Percentiles rank a stretch among this genome's conserved stretches.
phyloP scores from a whole-genome alignment of 1,140 invertebrate species.

The Carposina sasakii region DNA sequence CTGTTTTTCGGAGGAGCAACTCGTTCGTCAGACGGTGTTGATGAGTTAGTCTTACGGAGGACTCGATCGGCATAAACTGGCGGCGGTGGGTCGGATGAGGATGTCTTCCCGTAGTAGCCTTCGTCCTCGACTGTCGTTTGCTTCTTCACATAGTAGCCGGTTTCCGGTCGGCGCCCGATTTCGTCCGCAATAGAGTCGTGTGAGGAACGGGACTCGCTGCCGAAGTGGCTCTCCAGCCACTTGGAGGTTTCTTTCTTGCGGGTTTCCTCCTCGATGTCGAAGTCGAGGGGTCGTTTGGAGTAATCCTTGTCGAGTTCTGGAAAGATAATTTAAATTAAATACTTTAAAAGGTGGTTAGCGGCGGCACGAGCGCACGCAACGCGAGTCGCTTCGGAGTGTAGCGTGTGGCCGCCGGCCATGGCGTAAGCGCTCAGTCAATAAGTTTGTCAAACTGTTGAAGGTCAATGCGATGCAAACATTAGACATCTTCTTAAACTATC shows the following conservation, averaged over 20 bases:
- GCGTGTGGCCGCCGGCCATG: constrained; percentile 23
- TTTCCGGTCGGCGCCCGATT: constrained; percentile 74
- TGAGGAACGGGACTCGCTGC: constrained; percentile 86
- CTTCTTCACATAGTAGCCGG: constrained; percentile 85
- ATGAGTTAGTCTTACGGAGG: constrained; percentile 59
- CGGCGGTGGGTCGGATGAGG: constrained; percentile 47
- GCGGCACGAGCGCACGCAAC: constrained; percentile 41
- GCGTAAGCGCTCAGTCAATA: constrained; percentile 64
- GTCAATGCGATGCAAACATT: constrained; percentile 60
- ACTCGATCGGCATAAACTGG: constrained; percentile 55
- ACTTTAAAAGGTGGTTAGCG: constrained; percentile 20
- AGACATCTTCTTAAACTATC: constrained; percentile 49
- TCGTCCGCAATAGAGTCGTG: constrained; percentile 75
- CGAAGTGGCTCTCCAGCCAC: constrained; percentile 92
- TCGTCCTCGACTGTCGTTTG: constrained; percentile 68
- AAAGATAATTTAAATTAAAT: constrained; percentile 36
- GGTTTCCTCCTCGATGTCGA: constrained; percentile 90
- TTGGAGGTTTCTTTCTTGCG: constrained; percentile 90
- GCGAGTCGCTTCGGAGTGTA: background rate
- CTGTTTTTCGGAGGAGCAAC: constrained; percentile 40
- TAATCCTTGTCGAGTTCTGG: constrained; percentile 81
- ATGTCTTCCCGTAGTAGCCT: constrained; percentile 56
- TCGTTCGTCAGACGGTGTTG: constrained; percentile 62
- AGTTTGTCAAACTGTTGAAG: constrained; percentile 65
- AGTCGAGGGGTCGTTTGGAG: constrained; percentile 84